A percentile compares a stretch with the other conserved stretches of the same genome.
Conservation (phyloP, 2,113 vertebrate species). For the Tragelaphus buxtoni region DNA sequence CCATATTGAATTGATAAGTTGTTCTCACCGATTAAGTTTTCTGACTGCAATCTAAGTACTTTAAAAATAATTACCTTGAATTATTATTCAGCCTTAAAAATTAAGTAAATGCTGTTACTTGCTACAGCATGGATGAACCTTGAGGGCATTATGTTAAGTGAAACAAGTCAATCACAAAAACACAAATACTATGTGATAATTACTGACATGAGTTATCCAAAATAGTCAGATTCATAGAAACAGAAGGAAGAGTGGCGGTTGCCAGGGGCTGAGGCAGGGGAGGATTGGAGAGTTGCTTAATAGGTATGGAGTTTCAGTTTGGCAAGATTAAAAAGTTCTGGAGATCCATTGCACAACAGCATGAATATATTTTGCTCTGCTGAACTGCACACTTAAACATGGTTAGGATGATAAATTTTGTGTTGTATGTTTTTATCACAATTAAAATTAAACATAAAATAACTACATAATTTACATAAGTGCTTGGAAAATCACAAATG, state of each 20-base stretch:
- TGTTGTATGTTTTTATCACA: not conserved
- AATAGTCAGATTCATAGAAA: not conserved
- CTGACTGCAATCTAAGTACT: not conserved
- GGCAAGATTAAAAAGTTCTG: not conserved
- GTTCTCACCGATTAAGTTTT: not conserved
- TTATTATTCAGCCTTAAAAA: not conserved
- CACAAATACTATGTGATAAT: not conserved
- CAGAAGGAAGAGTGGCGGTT: not conserved
- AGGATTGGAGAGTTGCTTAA: not conserved
- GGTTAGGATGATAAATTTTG: not conserved
- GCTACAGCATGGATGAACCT: not conserved
- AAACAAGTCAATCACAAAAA: slow-evolving; percentile 21
- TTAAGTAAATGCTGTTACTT: not conserved
- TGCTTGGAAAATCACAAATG: not conserved
- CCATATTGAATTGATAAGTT: not conserved
- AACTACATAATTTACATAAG: not conserved
- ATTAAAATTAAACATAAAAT: not conserved
- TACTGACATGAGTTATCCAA: not conserved
- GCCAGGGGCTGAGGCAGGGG: not conserved
- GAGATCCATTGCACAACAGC: not conserved
- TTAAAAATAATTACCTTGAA: slow-evolving; percentile 1
- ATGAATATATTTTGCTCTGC: not conserved
- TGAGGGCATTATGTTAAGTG: not conserved
- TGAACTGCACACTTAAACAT: not conserved
- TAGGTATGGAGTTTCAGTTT: not conserved